A percentile compares a stretch with the other conserved stretches of the same genome.
These are phyloP conservation scores for Drepana arcuata DNA, from an alignment of 1,140 invertebrate species.

Conservation along the genomic window DNA sequence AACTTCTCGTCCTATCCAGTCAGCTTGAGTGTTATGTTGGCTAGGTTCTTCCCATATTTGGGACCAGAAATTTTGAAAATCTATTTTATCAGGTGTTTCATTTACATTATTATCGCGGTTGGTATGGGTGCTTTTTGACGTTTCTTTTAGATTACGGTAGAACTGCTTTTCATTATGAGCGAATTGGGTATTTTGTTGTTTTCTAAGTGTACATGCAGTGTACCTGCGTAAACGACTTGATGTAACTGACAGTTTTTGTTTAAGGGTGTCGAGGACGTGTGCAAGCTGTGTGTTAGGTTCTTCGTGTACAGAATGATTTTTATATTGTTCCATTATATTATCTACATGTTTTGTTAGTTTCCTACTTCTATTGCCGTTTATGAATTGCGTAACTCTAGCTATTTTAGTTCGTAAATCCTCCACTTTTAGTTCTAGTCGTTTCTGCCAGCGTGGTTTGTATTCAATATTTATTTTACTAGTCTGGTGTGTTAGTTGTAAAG, in stretches of 20 bases:
- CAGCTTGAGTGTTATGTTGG: background rate
- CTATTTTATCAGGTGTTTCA: background rate
- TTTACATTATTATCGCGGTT: background rate
- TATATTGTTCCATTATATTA: slow-evolving; percentile 6
- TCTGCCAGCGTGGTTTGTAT: too few species aligned
- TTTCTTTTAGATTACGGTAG: slow-evolving; percentile 13
- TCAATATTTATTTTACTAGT: slow-evolving; percentile 2
- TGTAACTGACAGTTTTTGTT: too few species aligned
- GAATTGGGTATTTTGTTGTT: slow-evolving; percentile 15
- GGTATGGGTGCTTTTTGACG: too few species aligned
- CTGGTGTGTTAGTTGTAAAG: background rate
- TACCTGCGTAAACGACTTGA: slow-evolving; percentile 12
- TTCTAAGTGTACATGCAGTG: slow-evolving; percentile 10
- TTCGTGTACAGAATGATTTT: slow-evolving; percentile 8
- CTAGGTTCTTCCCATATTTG: background rate
- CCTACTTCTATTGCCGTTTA: slow-evolving; percentile 5
- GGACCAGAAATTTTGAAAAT: background rate
- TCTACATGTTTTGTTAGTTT: background rate
- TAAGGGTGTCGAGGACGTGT: slow-evolving; percentile 7
- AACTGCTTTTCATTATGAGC: slow-evolving; percentile 15
- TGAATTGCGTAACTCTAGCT: slow-evolving; percentile 11
- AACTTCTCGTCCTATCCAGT: background rate
- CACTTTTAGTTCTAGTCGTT: too few species aligned
- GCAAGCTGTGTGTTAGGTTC: slow-evolving; percentile 2
- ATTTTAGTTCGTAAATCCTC: slow-evolving; percentile 6